A percentile compares a stretch with the other conserved stretches of the same genome.
Conservation (phyloP, 1,140 invertebrate species). For the Trichogramma pretiosum region DNA sequence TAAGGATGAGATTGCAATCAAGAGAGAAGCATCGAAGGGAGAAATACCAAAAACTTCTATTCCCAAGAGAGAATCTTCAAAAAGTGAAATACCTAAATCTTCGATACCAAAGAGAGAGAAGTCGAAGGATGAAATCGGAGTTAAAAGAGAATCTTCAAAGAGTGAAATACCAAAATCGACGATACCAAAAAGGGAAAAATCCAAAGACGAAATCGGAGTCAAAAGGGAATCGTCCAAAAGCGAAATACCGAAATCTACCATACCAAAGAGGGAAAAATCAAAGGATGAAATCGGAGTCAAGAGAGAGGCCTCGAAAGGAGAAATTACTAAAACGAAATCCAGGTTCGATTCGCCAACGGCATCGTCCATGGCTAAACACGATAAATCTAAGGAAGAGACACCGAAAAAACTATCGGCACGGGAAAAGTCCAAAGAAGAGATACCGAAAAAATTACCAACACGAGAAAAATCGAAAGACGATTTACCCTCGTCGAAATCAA, state of each 20-base stretch:
- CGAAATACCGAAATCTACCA: neutral
- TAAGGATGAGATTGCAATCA: neutral
- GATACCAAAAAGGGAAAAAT: constrained; percentile 21
- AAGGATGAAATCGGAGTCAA: neutral
- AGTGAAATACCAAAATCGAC: neutral
- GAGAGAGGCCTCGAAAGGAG: neutral
- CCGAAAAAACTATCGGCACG: too few relatives aligned
- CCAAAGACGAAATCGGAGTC: neutral
- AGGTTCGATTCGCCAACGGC: neutral
- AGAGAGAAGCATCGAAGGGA: constrained; percentile 11
- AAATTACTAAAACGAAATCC: neutral
- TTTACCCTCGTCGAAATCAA: neutral
- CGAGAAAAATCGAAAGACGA: too few relatives aligned
- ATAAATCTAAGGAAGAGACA: neutral
- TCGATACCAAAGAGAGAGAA: neutral
- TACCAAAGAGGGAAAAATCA: neutral
- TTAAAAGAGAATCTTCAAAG: neutral
- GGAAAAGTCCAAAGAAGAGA: neutral
- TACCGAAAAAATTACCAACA: neutral
- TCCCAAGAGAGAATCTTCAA: neutral
- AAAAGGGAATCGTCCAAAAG: neutral
- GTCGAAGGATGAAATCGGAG: neutral
- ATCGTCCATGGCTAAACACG: too few relatives aligned
- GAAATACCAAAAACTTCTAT: neutral
- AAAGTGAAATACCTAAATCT: neutral